Base-by-base conservation (phyloP, 2,888 invertebrate species). In the Sarcophaga variegata region DNA sequence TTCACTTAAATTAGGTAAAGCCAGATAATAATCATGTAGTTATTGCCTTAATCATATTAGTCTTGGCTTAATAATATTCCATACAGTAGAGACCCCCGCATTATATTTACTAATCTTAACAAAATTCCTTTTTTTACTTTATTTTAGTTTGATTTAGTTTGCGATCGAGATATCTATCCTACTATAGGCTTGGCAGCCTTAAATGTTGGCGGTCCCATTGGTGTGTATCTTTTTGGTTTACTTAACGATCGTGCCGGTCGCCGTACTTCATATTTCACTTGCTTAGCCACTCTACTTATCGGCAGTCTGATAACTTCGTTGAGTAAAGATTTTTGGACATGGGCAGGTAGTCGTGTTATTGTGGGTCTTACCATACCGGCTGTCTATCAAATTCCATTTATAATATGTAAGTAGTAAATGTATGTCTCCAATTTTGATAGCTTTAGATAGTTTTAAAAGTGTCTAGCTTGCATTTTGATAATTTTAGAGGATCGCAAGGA, bases 361-460 rank as follows among this genome's bases (percentile, higher is more conserved):
- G 98, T 98, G n/a, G 98, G 98, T 4, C 94, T 98, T 8, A 97
- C 98, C 0, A 97, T 98, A 90, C 98, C 98, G 4, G 98, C 98
- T 1, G 96, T 98, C 63, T 98, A 98, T 93, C 98, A 98, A 94
- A 98, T 98, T 93, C 98, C 98, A 0, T 98, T 98, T 92, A 98
- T 98, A 85, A 98, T 98, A 91, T 97, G 98, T 98, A 94, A 95
- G 96, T 95, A 91, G 4, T 0, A 12, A 54, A 54, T 54, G 4
- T 54, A 54, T 54, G 0, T 17, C 11, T 49, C 1, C 14, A 14
- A 14, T 49, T 11, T 49, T 49, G 12, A 49, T 49, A 49, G 11
- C 12, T 14, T 14, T 14, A 14, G 14, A 49, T 49, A 14, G 12
- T 54, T 11, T 49, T 49, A 14, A 49, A 11, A 49, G 14, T 14